A percentile compares a stretch with the other conserved stretches of the same genome.
Conservation (phyloP, 2,888 invertebrate species). For the Apodemia zela region DNA sequence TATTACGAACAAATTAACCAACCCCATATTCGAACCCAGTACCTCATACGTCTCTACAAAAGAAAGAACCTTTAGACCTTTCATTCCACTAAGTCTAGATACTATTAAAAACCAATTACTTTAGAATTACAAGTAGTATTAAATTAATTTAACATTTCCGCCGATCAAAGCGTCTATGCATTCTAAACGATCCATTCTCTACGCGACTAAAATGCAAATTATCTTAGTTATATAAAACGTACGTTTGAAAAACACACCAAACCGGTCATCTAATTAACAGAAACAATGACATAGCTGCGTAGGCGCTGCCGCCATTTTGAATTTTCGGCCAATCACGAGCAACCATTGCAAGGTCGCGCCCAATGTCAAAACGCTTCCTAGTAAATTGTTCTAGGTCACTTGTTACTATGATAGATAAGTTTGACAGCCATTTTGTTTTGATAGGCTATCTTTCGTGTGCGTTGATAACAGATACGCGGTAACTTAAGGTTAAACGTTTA, state of each 20-base stretch:
- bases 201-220: conserved; percentile 17
- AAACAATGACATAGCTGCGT: conserved; percentile 64
- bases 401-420: conserved; percentile 63
- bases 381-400: conserved; percentile 64
- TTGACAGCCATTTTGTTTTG: conserved; percentile 65
- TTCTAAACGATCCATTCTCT: conserved; percentile 6
- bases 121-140: background rate
- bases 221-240: conserved; percentile 21
- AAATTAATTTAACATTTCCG: conserved; percentile 13
- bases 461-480: conserved; percentile 22
- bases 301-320: conserved; percentile 63
- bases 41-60: too few species aligned
- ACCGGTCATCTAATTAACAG: conserved; percentile 71
- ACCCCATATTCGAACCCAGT: too few species aligned
- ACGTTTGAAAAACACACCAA: conserved; percentile 48
- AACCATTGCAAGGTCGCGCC: conserved; percentile 59
- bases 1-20: too few species aligned
- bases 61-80: too few species aligned
- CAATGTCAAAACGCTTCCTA: conserved; percentile 79
- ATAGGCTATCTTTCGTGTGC: conserved; percentile 32
- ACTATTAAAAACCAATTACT: background rate
- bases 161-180: background rate
- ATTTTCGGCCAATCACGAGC: conserved; percentile 57
- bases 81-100: too few species aligned
- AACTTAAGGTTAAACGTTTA: conserved; percentile 26